These are phyloP conservation scores for Eremophila alpestris DNA, from an alignment of 2,797 vertebrate genomes.

Conservation along the genomic window DNA sequence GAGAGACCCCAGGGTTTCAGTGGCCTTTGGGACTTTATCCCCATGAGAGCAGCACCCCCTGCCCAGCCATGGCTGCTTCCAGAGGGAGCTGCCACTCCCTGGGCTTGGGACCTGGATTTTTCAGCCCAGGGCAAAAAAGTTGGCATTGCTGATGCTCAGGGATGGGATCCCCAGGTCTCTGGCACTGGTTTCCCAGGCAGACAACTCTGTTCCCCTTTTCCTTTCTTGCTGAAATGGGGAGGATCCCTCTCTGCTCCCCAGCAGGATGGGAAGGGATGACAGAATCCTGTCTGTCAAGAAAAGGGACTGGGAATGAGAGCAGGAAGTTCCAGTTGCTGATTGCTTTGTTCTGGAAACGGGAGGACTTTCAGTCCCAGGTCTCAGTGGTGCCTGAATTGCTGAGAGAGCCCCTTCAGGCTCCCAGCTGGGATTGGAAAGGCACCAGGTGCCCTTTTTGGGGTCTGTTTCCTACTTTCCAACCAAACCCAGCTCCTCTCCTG, in stretches of 20 bases:
- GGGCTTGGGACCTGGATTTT: background rate
- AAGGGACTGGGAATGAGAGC: background rate
- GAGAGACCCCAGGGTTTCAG: background rate
- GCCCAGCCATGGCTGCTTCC: background rate
- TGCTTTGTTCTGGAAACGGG: background rate
- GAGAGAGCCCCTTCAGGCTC: background rate
- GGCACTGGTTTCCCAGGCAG: conserved; percentile 3
- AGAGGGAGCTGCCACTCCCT: background rate
- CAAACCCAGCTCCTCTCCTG: background rate
- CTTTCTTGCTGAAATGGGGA: background rate
- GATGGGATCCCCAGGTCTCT: conserved; percentile 32
- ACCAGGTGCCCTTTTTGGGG: background rate
- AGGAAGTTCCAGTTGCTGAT: background rate
- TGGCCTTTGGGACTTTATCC: background rate
- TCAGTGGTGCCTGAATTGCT: background rate
- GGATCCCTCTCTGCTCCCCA: background rate
- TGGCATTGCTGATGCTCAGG: background rate
- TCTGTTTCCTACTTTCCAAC: background rate
- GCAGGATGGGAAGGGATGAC: background rate
- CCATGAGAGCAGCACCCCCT: background rate
- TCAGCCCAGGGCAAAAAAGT: background rate
- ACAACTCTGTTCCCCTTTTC: background rate
- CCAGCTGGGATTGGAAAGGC: background rate
- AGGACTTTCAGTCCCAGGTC: background rate
- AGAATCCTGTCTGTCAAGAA: background rate